A percentile compares a stretch with the other conserved stretches of the same genome.
phyloP scores from a whole-genome alignment of 2,797 vertebrate genomes.

The Pachyuromys duprasi region DNA sequence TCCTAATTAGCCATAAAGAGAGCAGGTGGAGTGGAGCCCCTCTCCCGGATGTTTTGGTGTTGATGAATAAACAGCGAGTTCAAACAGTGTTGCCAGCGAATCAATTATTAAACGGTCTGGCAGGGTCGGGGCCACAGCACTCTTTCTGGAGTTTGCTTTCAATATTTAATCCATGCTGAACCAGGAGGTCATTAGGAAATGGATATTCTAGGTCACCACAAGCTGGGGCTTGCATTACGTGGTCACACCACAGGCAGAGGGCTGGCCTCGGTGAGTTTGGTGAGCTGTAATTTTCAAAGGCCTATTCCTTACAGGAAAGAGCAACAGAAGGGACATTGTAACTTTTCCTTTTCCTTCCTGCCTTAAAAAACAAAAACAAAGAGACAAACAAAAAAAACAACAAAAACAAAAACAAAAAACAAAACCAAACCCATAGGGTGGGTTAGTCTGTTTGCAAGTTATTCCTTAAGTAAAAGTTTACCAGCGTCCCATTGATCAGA shows the following conservation, averaged over 20 bases:
- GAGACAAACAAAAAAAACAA: no score
- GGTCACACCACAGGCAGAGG: not conserved
- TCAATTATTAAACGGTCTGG: slow-evolving; percentile 74
- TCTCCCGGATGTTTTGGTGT: not conserved
- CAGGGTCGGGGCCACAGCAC: slow-evolving; percentile 30
- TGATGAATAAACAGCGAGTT: slow-evolving; percentile 6
- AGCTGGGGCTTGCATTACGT: not conserved
- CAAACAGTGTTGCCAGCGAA: not conserved
- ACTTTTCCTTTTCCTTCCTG: not conserved
- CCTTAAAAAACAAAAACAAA: no score
- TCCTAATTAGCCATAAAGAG: not conserved
- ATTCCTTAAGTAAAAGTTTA: not conserved
- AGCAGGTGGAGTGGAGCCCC: not conserved
- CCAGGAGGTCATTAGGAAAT: slow-evolving; percentile 64
- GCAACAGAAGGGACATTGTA: not conserved
- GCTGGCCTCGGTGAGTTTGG: not conserved
- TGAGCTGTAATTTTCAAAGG: not conserved
- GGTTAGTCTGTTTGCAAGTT: not conserved
- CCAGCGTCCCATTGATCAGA: not conserved
- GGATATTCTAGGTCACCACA: not conserved
- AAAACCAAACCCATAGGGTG: no score
- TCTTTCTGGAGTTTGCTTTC: slow-evolving; percentile 80
- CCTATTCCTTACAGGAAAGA: not conserved
- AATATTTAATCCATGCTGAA: slow-evolving; percentile 79
- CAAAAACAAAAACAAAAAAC: no score